Percentiles rank a stretch among this genome's conserved stretches.
These are phyloP conservation scores for Phalacrocorax carbo DNA, from an alignment of 2,113 vertebrate species.

Conservation along the genomic window DNA sequence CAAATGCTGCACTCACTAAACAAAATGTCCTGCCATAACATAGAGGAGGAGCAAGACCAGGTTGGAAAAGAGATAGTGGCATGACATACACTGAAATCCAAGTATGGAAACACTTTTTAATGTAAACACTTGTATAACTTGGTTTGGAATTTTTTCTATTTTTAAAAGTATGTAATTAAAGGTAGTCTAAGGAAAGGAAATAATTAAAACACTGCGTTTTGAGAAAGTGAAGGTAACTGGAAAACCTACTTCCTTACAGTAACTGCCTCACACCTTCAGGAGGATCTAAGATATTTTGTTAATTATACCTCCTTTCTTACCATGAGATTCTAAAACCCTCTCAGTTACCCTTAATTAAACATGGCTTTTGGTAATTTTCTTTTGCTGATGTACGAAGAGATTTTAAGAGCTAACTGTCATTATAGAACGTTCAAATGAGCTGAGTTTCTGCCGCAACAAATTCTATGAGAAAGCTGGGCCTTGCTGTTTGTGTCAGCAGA, in stretches of 20 bases:
- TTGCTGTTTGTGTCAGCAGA: background rate
- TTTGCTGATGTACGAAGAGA: background rate
- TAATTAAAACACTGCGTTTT: background rate
- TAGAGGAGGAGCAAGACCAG: slow-evolving; percentile 14
- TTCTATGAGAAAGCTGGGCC: background rate
- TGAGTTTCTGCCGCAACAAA: background rate
- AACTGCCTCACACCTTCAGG: background rate
- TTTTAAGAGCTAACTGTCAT: background rate
- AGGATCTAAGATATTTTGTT: background rate
- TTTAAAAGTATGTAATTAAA: background rate
- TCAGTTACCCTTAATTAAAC: background rate
- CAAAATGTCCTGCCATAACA: background rate
- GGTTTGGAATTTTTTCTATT: background rate
- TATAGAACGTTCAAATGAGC: background rate
- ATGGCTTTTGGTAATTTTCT: background rate
- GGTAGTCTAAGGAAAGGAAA: background rate
- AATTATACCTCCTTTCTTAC: background rate
- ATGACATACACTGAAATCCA: background rate
- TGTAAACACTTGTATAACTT: background rate
- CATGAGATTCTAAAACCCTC: background rate
- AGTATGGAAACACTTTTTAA: background rate
- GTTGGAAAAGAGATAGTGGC: background rate
- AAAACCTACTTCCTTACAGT: background rate
- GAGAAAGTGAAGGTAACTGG: background rate
- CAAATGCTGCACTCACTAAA: slow-evolving; percentile 29